phyloP scores from a whole-genome alignment of 1,140 invertebrate genomes.

The Aphelenchoides avenae region DNA sequence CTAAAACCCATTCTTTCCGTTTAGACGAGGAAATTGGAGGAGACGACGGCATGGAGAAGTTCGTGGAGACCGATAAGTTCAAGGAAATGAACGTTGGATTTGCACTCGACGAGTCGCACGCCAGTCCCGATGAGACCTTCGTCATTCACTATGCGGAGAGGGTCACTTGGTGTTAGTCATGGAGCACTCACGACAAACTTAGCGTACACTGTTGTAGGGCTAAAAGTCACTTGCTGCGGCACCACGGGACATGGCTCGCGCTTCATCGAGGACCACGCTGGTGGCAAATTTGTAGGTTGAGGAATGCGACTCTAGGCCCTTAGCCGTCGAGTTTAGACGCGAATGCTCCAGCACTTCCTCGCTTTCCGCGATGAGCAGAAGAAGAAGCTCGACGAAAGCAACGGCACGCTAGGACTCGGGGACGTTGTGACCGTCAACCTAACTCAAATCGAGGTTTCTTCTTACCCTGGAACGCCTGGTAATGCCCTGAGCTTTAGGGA shows the following conservation, averaged over 20 bases:
- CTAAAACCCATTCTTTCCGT: too few relatives aligned
- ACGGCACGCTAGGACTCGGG: slow-evolving; percentile 69
- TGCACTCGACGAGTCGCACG: slow-evolving; percentile 75
- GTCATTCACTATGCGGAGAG: slow-evolving; percentile 74
- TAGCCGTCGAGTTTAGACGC: slow-evolving; percentile 70
- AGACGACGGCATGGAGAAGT: slow-evolving; percentile 73
- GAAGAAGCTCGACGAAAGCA: slow-evolving; percentile 66
- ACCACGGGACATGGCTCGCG: slow-evolving; percentile 81
- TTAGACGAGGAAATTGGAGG: slow-evolving; percentile 87
- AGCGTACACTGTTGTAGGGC: slow-evolving; percentile 60
- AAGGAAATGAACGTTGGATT: slow-evolving; percentile 79
- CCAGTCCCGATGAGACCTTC: slow-evolving; percentile 64
- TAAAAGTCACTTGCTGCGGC: slow-evolving; percentile 70
- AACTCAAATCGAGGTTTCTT: slow-evolving; percentile 69
- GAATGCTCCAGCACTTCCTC: slow-evolving; percentile 74
- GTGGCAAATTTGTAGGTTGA: slow-evolving; percentile 74
- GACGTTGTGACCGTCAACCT: slow-evolving; percentile 83
- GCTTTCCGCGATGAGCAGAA: slow-evolving; percentile 69
- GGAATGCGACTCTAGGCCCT: slow-evolving; percentile 63
- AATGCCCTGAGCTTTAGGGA: too few relatives aligned
- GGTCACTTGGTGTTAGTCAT: slow-evolving; percentile 64
- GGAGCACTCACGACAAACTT: too few relatives aligned
- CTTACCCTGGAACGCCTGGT: too few relatives aligned
- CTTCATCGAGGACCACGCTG: slow-evolving; percentile 73
- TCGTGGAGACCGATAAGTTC: slow-evolving; percentile 73